Percentiles rank a stretch among this genome's conserved stretches.
Evolutionary conservation across 1,140 invertebrate genomes (phyloP).

Genomic region (Hyles euphorbiae): DNA sequence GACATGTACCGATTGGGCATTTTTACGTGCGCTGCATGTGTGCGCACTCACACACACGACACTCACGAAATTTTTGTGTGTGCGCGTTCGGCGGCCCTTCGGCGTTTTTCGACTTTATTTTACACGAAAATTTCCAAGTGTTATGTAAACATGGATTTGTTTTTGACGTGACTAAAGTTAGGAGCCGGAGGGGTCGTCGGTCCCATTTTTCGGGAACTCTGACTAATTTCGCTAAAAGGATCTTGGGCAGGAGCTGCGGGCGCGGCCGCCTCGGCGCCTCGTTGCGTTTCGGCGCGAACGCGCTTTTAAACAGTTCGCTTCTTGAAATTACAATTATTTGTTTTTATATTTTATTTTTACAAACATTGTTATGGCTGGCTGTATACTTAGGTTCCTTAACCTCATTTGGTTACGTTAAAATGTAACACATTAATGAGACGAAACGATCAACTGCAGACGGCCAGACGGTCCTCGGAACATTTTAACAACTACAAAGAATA

Average conservation of each 20-base stretch:
- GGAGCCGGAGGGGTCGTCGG: constrained; percentile 60
- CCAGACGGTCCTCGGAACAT: too few species aligned
- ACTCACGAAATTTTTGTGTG: constrained; percentile 53
- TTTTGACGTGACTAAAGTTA: constrained; percentile 61
- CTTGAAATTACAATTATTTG: constrained; percentile 26
- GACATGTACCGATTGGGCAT: constrained; percentile 70
- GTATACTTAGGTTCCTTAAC: too few species aligned
- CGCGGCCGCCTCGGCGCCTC: constrained; percentile 26
- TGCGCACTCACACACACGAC: constrained; percentile 53
- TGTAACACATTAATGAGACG: too few species aligned
- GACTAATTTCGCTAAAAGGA: constrained; percentile 66
- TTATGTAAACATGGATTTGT: constrained; percentile 71
- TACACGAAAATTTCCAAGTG: constrained; percentile 53
- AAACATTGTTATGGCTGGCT: too few species aligned
- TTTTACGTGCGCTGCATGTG: constrained; percentile 61
- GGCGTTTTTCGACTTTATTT: constrained; percentile 49
- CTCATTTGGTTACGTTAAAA: too few species aligned
- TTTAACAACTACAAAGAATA: too few species aligned
- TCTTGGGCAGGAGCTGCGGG: constrained; percentile 30
- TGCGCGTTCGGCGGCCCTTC: constrained; percentile 61
- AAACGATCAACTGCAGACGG: too few species aligned
- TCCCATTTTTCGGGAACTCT: constrained; percentile 70
- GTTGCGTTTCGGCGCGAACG: constrained; percentile 37
- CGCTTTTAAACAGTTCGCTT: constrained; percentile 31
- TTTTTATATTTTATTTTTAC: constrained; percentile 2